Evolutionary conservation across 2,113 vertebrate genomes (phyloP).

Genomic region (Salminus brasiliensis): DNA sequence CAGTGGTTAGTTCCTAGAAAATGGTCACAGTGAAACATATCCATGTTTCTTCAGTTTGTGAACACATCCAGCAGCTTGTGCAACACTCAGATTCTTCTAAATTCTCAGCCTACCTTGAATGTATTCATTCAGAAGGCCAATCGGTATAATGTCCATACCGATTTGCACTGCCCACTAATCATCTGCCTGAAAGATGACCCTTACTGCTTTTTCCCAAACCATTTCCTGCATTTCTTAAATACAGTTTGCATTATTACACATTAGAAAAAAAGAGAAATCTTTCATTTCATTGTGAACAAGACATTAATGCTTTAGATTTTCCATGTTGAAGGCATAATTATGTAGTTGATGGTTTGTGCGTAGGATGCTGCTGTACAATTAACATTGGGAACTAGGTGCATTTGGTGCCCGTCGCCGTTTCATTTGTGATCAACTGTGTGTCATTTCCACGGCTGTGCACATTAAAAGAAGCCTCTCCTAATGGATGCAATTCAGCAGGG

Average conservation of each 20-base stretch:
- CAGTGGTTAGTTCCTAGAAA: neutral
- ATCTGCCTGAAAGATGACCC: constrained; percentile 31
- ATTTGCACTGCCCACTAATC: constrained; percentile 5
- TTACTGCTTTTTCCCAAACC: constrained; percentile 37
- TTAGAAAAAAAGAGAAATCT: constrained; percentile 59
- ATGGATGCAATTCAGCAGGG: constrained; percentile 86
- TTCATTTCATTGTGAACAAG: constrained; percentile 84
- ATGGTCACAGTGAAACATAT: neutral
- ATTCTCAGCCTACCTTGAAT: neutral
- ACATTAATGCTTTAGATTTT: constrained; percentile 85
- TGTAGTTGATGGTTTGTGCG: constrained; percentile 89
- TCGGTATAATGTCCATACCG: constrained; percentile 1
- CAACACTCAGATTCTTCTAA: neutral
- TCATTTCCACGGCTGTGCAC: constrained; percentile 87
- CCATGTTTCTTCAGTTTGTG: neutral
- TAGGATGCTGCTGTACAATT: constrained; percentile 93
- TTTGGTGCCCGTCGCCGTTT: constrained; percentile 85
- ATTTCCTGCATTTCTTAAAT: constrained; percentile 34
- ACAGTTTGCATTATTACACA: constrained; percentile 82
- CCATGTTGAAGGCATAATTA: constrained; percentile 90
- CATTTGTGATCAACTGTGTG: constrained; percentile 89
- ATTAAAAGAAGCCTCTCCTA: constrained; percentile 83
- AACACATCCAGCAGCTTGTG: neutral
- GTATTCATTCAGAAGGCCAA: neutral
- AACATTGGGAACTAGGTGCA: constrained; percentile 84